Base-by-base conservation (phyloP, 1,140 invertebrate genomes). In the Leptopilina clavipes region DNA sequence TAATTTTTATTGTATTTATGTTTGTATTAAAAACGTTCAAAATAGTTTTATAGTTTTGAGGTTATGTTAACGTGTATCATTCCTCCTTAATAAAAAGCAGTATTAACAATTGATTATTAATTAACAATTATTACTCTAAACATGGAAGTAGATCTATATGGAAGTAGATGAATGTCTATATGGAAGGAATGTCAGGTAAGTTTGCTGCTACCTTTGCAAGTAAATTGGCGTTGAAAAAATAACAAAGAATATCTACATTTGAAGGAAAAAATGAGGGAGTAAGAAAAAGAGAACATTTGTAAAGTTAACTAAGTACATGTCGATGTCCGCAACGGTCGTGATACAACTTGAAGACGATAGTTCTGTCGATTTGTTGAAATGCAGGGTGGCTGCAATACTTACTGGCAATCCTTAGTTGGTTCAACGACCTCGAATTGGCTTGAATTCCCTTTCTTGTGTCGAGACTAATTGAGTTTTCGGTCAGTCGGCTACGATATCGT, bases 401-500 rank as follows among this genome's bases (percentile, higher is more conserved):
- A 65, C 59, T 65, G 59, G 59, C 70, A 31, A 74, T 71, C 56
- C 37, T 52, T 14, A n/a, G 43, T n/a, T 56, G 37, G 78, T 80
- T 80, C 78, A 77, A 80, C 73, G 56, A 17, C 78, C 78, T 77
- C 56, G 59, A 77, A 80, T 80, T 75, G 71, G 73, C 78, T 76
- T 80, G 73, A 79, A 79, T 83, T 83, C 79, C 80, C 79, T 81
- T 81, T 78, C 81, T 83, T 73, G 73, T 79, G 77, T 81, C 79
- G 81, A 76, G 80, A 76, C 79, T 85, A 84, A 84, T 81, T 83
- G 81, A 84, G 81, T 85, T 85, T 85, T 85, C 82, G 83, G 84
- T 85, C 83, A 85, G 81, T 85, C 84, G 84, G 84, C 81, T 85
- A 85, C 81, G 71, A 78, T 76, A 78, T 82, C 78, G 81, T 80